Conservation (phyloP, 2,797 vertebrate genomes). For the Rhincodon typus region DNA sequence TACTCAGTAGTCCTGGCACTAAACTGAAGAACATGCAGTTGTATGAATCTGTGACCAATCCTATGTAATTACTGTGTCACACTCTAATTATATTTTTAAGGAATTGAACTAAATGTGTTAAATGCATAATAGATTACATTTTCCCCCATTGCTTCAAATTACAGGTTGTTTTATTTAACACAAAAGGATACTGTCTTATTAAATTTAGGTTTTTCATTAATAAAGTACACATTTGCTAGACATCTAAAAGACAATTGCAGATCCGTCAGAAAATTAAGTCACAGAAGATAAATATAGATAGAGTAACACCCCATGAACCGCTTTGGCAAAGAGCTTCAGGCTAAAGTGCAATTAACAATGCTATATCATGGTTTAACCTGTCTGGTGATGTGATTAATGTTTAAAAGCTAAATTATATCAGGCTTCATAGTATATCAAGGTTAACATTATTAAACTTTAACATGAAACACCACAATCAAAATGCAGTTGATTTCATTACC, state of each 20-base stretch:
- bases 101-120: conserved; percentile 23
- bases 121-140: conserved; percentile 26
- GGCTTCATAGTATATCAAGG: not conserved
- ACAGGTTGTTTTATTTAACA: conserved; percentile 29
- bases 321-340: not conserved
- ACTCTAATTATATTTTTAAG: conserved; percentile 34
- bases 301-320: not conserved
- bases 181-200: conserved; percentile 36
- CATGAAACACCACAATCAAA: not conserved
- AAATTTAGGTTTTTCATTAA: conserved; percentile 28
- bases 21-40: conserved; percentile 21
- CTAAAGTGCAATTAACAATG: not conserved
- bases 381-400: conserved; percentile 28
- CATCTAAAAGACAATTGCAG: conserved; percentile 30
- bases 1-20: conserved; percentile 24
- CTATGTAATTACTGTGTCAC: conserved; percentile 35
- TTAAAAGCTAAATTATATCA: conserved; percentile 15
- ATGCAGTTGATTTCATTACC: not conserved
- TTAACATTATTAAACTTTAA: conserved; percentile 4
- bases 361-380: conserved; percentile 2
- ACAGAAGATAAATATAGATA: conserved; percentile 6
- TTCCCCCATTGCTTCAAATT: conserved; percentile 36
- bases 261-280: not conserved
- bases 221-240: conserved; percentile 28
- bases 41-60: not conserved